These are phyloP conservation scores for Nomada fabriciana DNA, from an alignment of 2,888 invertebrate species.

Conservation along the genomic window DNA sequence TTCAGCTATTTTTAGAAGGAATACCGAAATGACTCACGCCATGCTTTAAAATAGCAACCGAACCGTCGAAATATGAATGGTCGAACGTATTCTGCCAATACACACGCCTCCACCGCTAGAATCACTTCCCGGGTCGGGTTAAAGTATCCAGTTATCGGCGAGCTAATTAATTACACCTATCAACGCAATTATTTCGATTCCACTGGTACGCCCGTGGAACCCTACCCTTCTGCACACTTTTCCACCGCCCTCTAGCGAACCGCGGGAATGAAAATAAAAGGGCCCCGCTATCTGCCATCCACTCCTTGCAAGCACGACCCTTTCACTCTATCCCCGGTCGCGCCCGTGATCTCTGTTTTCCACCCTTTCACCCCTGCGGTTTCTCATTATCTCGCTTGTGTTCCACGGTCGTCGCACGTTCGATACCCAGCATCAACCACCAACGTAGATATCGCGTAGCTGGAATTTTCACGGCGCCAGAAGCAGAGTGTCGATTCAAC, in stretches of 20 bases:
- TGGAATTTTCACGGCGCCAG: background rate
- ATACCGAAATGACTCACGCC: constrained; percentile 23
- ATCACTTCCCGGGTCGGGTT: background rate
- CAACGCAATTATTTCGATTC: constrained; percentile 37
- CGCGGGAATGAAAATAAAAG: constrained; percentile 65
- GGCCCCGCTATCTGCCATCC: constrained; percentile 30
- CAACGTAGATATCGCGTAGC: background rate
- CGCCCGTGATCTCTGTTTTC: background rate
- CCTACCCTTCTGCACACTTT: background rate
- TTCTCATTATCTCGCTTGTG: constrained; percentile 45
- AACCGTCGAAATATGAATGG: constrained; percentile 5
- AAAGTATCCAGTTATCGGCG: constrained; percentile 11
- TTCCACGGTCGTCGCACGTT: constrained; percentile 17
- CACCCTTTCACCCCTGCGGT: constrained; percentile 9
- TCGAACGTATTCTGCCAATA: background rate
- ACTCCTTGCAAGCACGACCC: constrained; percentile 11
- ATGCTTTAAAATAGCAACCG: constrained; percentile 9
- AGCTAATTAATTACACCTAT: constrained; percentile 44
- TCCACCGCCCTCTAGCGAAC: constrained; percentile 26
- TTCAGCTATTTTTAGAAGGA: constrained; percentile 18
- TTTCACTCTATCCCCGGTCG: constrained; percentile 26
- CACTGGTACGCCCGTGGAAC: background rate
- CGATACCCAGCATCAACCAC: constrained; percentile 9
- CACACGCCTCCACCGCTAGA: background rate
- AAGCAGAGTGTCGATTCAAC: background rate